Conservation (phyloP, 1,140 invertebrate species). For the Drosophila punjabiensis region DNA sequence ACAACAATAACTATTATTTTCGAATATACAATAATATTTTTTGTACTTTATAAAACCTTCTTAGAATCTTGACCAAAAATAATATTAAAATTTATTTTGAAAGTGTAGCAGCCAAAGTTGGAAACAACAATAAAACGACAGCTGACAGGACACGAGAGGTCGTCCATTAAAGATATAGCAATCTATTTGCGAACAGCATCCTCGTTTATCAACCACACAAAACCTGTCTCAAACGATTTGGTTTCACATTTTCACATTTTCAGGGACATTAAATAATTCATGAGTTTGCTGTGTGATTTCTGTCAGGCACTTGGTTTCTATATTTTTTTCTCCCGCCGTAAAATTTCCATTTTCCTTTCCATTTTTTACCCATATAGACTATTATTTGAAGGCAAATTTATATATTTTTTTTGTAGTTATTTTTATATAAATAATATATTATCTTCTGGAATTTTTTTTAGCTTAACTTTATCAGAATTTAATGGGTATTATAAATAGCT, state of each 20-base stretch:
- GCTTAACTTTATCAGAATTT: neutral
- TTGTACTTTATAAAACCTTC: neutral
- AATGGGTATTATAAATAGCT: neutral
- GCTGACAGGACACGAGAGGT: slow-evolving; percentile 19
- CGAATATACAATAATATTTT: neutral
- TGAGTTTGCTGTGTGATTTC: slow-evolving; percentile 14
- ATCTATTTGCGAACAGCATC: slow-evolving; percentile 12
- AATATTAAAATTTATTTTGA: neutral
- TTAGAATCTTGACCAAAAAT: neutral
- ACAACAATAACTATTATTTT: neutral
- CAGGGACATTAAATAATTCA: slow-evolving; percentile 24
- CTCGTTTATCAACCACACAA: slow-evolving; percentile 30
- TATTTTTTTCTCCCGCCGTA: neutral
- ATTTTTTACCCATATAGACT: no score
- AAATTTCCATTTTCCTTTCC: neutral
- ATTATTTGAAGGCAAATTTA: no score
- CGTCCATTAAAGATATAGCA: slow-evolving; percentile 38
- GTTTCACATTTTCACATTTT: slow-evolving; percentile 19
- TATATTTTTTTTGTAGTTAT: neutral
- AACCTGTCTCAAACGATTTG: slow-evolving; percentile 30
- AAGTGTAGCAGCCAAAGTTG: slow-evolving; percentile 11
- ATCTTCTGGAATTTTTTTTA: no score
- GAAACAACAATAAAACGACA: slow-evolving; percentile 18
- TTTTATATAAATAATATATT: neutral
- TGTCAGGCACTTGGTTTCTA: slow-evolving; percentile 8